Base-by-base conservation (phyloP, 2,113 vertebrate genomes). In the Anhinga anhinga region DNA sequence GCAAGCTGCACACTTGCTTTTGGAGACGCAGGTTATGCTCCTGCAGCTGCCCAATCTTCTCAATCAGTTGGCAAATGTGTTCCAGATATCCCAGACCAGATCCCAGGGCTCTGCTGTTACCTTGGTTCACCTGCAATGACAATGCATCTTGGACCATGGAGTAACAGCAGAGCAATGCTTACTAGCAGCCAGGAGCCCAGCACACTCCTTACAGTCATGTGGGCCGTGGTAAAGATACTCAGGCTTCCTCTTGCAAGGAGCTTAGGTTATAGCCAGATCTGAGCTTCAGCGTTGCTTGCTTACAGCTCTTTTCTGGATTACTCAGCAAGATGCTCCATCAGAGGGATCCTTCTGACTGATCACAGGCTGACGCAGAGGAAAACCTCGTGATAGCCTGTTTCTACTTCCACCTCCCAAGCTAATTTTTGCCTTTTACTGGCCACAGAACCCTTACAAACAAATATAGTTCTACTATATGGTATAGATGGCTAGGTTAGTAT, bases 41-140 rank as follows among this genome's bases (percentile, higher is more conserved):
- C 97, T 99, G 99, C 30, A 99, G 98, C 82, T 99, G 99, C 27
- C 98, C 98, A 25, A 99, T 99, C 97, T 98, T 99, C 97, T 99
- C 98, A 13, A 99, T 98, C 53, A 99, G 98, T 45, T 99, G 99
- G 88, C 99, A 99, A 79, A 99, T 99, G 88, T 99, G 99, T 93
- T 99, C 98, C 96, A 99, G 96, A 85, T 99, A 99, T 52, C 98
- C 98, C 82, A 99, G 97, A 67, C 99, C 99, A 20, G 99, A 98
- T 44, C 98, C 97, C 36, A 98, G 94, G 29, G 88, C 97, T 72
- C 96, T 98, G 73, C 94, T 85, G 42, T 95, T 98, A 22, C 94
- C 95, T 82, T 98, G 98, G 65, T 98, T 98, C 26, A 97, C 98
- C 99, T 99, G 94, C 36, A 97, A 84, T 52, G 88, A 89, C 30